A percentile compares a stretch with the other conserved stretches of the same genome.
These are phyloP conservation scores for Leptinotarsa defecta DNA, from an alignment of 1,140 invertebrate genomes.

Conservation along the genomic window DNA sequence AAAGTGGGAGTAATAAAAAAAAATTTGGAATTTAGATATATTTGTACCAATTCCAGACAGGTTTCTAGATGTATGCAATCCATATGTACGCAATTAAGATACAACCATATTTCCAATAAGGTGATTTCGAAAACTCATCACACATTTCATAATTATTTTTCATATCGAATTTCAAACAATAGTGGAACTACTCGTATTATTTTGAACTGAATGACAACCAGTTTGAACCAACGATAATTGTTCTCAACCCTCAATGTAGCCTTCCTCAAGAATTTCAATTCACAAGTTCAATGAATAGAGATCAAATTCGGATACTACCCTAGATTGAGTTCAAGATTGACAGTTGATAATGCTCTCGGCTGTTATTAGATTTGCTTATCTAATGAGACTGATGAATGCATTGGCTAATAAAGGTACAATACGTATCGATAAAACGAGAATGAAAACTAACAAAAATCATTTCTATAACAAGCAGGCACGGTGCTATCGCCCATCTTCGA, in stretches of 20 bases:
- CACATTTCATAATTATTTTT: too few relatives aligned
- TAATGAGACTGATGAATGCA: slow-evolving; percentile 21
- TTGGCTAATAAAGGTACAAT: slow-evolving; percentile 27
- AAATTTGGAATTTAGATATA: too few relatives aligned
- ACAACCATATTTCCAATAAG: too few relatives aligned
- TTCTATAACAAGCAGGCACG: slow-evolving; percentile 12
- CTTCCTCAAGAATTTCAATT: background rate
- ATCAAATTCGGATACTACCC: background rate
- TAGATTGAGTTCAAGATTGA: background rate
- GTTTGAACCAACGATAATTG: background rate
- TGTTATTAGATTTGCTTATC: slow-evolving; percentile 31
- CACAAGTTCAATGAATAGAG: background rate
- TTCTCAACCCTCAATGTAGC: background rate
- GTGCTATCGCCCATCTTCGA: slow-evolving; percentile 44
- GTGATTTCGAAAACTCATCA: too few relatives aligned
- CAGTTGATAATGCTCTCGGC: background rate
- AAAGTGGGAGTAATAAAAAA: too few relatives aligned
- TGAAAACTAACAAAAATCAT: slow-evolving; percentile 19
- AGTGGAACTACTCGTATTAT: too few relatives aligned
- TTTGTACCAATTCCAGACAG: too few relatives aligned
- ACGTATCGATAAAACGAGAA: slow-evolving; percentile 17
- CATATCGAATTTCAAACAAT: too few relatives aligned
- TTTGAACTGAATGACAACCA: too few relatives aligned
- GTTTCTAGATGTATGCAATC: too few relatives aligned
- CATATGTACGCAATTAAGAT: too few relatives aligned